Base-by-base conservation (phyloP, 92 coral and sea anemone genomes). In the Heteractis magnifica region DNA sequence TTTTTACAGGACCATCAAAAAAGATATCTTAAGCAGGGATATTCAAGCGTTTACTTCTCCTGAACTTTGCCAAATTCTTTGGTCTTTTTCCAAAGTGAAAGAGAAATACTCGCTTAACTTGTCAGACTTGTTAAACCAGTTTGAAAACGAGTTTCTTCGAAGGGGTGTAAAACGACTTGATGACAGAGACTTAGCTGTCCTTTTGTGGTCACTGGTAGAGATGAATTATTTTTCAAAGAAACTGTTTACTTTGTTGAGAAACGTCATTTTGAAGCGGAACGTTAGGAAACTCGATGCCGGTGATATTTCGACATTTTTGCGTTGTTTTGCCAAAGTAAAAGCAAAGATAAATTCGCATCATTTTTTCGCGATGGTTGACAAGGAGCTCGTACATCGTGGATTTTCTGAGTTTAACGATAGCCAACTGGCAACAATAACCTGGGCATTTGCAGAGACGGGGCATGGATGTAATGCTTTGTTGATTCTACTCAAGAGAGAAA, bases 141-240 rank as follows among this genome's bases (percentile, higher is more conserved):
- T 84, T 72, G 76, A 59, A 49, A 51, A 76, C 14, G 87, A 77
- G 70, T 56, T 84, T 26, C 82, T 84, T 65, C 64, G 78, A 8
- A 62, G 87, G 18, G 87, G 87, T 10, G 64, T 71, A 14, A 56
- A 78, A 21, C 81, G 82, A 8, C 78, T 84, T 76, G 87, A 77
- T 41, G 81, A 76, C 52, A 82, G 87, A 19, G 87, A 82, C 10
- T 53, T 84, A 15, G 82, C 87, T 60, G 82, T 84, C 7, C 70
- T 84, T n/a, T 26, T 71, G 34, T 84, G 87, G 87, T 84, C 87
- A 10, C 68, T 84, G n/a, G 41, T 77, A 19, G 77, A 84, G 82
- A 41, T 65, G 75, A 65, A 77, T 20, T 51, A 76, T 60, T 77
- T 84, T 26, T 84, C 87, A 18, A 84, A 84, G 44, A 73, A 62